Conservation (phyloP, 1,140 invertebrate genomes). For the Chymomyza costata region DNA sequence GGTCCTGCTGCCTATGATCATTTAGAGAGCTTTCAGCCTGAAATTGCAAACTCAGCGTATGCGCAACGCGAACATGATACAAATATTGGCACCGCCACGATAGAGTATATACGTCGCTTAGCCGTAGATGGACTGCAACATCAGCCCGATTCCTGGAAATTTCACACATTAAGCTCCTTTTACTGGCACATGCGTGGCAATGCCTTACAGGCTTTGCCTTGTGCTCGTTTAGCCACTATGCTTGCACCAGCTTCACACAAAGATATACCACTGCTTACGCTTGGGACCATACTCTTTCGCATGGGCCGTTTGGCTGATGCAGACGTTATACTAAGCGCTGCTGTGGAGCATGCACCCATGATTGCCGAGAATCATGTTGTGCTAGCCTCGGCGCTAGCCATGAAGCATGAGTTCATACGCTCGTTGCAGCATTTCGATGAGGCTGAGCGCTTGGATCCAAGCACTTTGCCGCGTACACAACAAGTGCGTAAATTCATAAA, state of each 20-base stretch:
- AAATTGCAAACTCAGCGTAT: constrained; percentile 79
- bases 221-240: constrained; percentile 85
- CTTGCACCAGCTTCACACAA: constrained; percentile 85
- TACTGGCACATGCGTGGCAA: constrained; percentile 90
- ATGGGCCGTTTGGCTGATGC: constrained; percentile 85
- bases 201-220: constrained; percentile 87
- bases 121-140: constrained; percentile 78
- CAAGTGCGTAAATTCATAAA: constrained; percentile 66
- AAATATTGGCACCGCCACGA: constrained; percentile 82
- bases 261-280: constrained; percentile 86
- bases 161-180: constrained; percentile 89
- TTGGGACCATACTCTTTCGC: constrained; percentile 89
- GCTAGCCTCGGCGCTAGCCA: constrained; percentile 85
- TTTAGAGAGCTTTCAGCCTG: constrained; percentile 84
- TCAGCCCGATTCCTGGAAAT: constrained; percentile 88
- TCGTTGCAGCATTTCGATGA: constrained; percentile 82
- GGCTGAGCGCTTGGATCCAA: constrained; percentile 81
- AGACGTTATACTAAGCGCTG: constrained; percentile 85
- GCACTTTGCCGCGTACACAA: constrained; percentile 58
- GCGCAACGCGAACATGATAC: constrained; percentile 79
- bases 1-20: constrained; percentile 83
- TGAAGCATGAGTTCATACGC: constrained; percentile 80
- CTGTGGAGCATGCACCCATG: constrained; percentile 85
- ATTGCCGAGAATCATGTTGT: constrained; percentile 86
- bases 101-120: constrained; percentile 74